Conservation (phyloP, 1,140 invertebrate species). For the Theocolax elegans region DNA sequence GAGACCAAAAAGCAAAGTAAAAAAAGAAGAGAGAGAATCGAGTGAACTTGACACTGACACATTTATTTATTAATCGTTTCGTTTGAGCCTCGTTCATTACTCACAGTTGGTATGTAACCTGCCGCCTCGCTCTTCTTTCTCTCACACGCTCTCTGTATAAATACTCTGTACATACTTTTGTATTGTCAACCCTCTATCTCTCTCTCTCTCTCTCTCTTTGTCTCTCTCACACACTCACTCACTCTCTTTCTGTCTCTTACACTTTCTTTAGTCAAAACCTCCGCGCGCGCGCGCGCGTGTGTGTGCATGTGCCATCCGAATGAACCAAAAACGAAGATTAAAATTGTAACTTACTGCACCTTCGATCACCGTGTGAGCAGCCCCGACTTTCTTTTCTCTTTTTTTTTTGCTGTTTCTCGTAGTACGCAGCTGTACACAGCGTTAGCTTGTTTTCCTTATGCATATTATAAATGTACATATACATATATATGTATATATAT, state of each 20-base stretch:
- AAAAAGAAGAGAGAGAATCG: too few species aligned
- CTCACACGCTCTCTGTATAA: conserved; percentile 13
- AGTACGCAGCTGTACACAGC: too few species aligned
- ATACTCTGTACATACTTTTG: conserved; percentile 19
- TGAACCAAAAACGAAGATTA: too few species aligned
- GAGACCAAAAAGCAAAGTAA: too few species aligned
- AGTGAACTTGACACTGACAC: conserved; percentile 9
- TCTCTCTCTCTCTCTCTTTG: neutral
- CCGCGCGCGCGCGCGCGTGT: too few species aligned
- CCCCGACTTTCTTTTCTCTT: neutral
- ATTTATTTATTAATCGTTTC: conserved; percentile 16
- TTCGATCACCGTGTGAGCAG: too few species aligned
- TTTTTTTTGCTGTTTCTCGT: too few species aligned
- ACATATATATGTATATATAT: too few species aligned
- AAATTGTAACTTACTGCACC: neutral
- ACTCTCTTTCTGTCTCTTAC: neutral
- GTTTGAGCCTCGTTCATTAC: conserved; percentile 15
- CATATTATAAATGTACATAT: too few species aligned
- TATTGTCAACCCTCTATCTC: neutral
- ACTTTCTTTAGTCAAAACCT: too few species aligned
- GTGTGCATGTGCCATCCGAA: too few species aligned
- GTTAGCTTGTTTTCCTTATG: too few species aligned
- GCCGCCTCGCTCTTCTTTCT: neutral
- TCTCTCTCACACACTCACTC: conserved; percentile 7
- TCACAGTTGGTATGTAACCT: conserved; percentile 21